Evolutionary conservation across 2,113 vertebrate species (phyloP), one percentile per base, ranked within the genome.

Genomic region (Catagonus wagneri): DNA sequence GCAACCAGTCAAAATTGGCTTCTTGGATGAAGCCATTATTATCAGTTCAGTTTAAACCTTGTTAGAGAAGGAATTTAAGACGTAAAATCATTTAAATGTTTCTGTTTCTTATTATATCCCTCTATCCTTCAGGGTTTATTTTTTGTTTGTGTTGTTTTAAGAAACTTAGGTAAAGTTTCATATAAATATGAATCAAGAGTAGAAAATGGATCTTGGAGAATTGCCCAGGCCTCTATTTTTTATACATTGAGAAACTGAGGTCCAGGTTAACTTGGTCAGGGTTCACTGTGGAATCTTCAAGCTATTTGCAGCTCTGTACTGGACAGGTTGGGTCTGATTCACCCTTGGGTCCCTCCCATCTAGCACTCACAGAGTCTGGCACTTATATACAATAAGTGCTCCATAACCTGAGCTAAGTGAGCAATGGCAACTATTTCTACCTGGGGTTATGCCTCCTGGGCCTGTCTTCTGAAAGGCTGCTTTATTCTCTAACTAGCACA

Each of bases 31-130:
- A 92, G 22, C 20, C 78, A 65, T 56, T 7, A 36, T 81, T 76
- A 65, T 84, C 75, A 56, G 60, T 34, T 50, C 65, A 80, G 27
- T 54, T 34, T 69, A 79, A 89, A 36, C 19, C 60, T 88, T 87
- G 88, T 78, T 52, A 84, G 20, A 96, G 44, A 92, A 72, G 71
- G 79, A 95, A 90, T 83, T 83, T 75, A 92, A 74, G 54, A 94
- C 91, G 10, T 93, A 90, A 96, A 78, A 87, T 60, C 4, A 56
- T 83, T 85, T 15, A 83, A 84, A 71, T 76, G 65, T 56, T 95
- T 85, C 74, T 96, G 23, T 71, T 96, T 89, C 50, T 89, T 91
- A 76, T 88, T 90, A 72, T 72, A 85, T 44, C 15, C 19, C 36
- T 94, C n/a, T 80, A 52, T 44, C 25, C 58, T 94, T 84, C 72